A percentile compares a stretch with the other conserved stretches of the same genome.
phyloP scores from a whole-genome alignment of 2,888 invertebrate species.

The Pardosa pseudoannulata region DNA sequence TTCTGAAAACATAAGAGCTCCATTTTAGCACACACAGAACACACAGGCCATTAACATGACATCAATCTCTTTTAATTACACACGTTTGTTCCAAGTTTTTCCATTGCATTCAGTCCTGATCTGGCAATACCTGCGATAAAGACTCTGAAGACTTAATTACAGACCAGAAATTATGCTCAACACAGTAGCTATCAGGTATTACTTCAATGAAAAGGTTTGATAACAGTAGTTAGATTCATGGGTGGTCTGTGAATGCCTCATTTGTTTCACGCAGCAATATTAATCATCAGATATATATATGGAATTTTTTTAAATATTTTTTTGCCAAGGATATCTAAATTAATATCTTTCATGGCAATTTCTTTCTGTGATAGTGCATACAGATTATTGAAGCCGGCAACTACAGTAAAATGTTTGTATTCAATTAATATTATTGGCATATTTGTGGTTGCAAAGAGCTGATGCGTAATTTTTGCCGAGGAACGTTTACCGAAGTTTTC shows the following conservation, averaged over 20 bases:
- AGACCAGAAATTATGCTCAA: neutral
- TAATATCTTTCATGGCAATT: neutral
- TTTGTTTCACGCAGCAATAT: neutral
- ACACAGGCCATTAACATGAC: neutral
- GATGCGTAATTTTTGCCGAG: too few relatives aligned
- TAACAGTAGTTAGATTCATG: neutral
- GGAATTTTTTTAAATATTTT: too few relatives aligned
- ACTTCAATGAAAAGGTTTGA: neutral
- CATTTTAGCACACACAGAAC: neutral
- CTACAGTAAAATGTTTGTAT: too few relatives aligned
- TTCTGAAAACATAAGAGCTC: slow-evolving; percentile 45
- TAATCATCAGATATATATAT: neutral
- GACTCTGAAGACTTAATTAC: neutral
- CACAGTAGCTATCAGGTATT: neutral
- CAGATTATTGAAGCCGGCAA: too few relatives aligned
- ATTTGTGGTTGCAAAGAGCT: too few relatives aligned
- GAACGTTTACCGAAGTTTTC: too few relatives aligned
- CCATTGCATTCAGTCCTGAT: slow-evolving; percentile 1
- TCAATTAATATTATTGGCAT: too few relatives aligned
- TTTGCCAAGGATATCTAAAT: too few relatives aligned
- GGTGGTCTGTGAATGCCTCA: neutral
- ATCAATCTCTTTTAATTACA: slow-evolving; percentile 52
- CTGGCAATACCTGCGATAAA: neutral
- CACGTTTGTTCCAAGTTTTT: neutral
- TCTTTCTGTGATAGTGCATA: neutral